Base-by-base conservation (phyloP, 2,888 invertebrate genomes). In the Aricia artaxerxes region DNA sequence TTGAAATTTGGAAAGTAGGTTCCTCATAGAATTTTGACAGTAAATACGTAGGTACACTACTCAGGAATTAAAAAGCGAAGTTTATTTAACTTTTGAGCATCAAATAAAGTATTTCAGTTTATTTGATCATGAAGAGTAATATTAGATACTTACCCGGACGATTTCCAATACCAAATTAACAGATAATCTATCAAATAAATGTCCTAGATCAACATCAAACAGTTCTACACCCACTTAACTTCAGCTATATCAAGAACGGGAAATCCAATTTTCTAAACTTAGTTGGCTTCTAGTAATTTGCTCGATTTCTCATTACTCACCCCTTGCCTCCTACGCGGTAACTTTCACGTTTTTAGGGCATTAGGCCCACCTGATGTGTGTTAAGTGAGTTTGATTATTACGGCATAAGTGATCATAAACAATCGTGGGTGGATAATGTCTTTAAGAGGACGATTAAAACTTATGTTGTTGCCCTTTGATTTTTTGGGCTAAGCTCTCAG, bases 281-380 rank as follows among this genome's bases (percentile, higher is more conserved):
- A n/a, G 69, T 69, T 13, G 73, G 73, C 44, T 73, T 44, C 44
- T 73, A n/a, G n/a, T 73, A 44, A 73, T 73, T 73, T 44, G n/a
- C 73, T 73, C 24, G 73, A 44, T 73, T 73, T 44, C 73, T 73
- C 73, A 73, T 73, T n/a, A 44, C 40, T 73, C 73, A 73, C 73
- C 11, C 73, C 16, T 73, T 73, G 38, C 16, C 73, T 44, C 73
- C 73, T n/a, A 73, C 73, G 73, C 73, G 24, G 4, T 35, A 31
- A 38, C 73, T 73, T 73, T 73, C 73, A 69, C 35, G 69, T 69
- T 38, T 69, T 13, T 69, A 69, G 35, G 31, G 64, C 64, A 38
- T 35, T 69, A 38, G 69, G 69, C 69, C 69, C 69, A 38, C 69
- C 64, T 64, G 31, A 31, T 69, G 35, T 38, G 35, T 69, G 69